Conservation (phyloP, 2,113 vertebrate genomes). For the Myiopsitta monachus region DNA sequence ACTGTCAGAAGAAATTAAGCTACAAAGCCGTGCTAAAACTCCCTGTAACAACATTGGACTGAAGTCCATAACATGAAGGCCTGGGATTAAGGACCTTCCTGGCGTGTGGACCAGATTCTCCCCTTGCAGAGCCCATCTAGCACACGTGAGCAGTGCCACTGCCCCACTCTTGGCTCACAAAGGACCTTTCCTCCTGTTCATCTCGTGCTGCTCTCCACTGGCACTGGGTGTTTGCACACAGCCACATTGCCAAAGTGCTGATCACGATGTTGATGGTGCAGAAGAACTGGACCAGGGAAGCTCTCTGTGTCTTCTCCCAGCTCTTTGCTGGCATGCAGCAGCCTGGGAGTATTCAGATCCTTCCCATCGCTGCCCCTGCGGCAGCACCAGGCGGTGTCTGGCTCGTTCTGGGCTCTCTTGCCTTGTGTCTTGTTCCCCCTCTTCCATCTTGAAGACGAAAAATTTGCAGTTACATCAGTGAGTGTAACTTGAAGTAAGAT, state of each 20-base stretch:
- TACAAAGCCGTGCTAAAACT: background rate
- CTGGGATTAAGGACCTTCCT: background rate
- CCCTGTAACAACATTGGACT: rapidly evolving
- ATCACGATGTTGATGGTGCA: rapidly evolving
- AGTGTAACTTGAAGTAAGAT: background rate
- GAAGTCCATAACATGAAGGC: background rate
- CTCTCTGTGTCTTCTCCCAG: background rate
- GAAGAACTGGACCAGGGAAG: background rate
- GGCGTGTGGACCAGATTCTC: background rate
- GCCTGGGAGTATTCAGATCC: background rate
- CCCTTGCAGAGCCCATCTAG: background rate
- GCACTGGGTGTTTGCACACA: rapidly evolving
- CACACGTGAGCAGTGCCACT: background rate
- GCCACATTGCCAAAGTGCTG: rapidly evolving
- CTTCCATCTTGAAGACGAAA: background rate
- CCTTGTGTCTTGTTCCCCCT: background rate
- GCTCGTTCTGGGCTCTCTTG: background rate
- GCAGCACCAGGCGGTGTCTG: background rate
- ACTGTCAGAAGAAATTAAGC: constrained; percentile 34
- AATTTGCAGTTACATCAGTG: background rate
- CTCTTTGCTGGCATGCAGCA: rapidly evolving
- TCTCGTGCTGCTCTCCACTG: background rate
- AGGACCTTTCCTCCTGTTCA: background rate
- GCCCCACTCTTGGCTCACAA: background rate
- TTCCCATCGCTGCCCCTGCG: rapidly evolving